These are phyloP conservation scores for Tragelaphus strepsiceros DNA, from an alignment of 2,113 vertebrate genomes.

Conservation along the genomic window DNA sequence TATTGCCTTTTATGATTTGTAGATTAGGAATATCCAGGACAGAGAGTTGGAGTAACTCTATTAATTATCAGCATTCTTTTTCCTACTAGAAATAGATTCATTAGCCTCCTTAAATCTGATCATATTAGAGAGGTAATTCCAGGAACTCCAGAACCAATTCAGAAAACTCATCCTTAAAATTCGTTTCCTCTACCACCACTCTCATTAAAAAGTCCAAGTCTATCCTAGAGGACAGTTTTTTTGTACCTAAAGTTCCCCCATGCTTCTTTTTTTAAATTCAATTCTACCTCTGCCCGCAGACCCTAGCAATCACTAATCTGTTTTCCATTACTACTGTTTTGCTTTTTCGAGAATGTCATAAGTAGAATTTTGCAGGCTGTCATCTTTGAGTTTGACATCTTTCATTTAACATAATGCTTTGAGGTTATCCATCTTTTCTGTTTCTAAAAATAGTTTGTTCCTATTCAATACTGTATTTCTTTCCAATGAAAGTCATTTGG, in stretches of 20 bases:
- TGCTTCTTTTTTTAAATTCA: not conserved
- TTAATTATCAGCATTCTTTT: not conserved
- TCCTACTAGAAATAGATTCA: not conserved
- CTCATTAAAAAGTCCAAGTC: not conserved
- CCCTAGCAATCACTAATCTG: not conserved
- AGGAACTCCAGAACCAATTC: not conserved
- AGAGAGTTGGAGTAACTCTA: not conserved
- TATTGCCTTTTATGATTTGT: not conserved
- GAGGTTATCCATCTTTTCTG: not conserved
- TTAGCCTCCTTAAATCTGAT: not conserved
- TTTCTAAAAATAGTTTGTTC: not conserved
- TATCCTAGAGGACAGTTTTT: not conserved
- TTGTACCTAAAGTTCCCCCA: not conserved
- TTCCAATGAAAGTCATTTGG: not conserved
- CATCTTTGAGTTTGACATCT: not conserved
- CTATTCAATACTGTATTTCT: not conserved
- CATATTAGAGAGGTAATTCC: not conserved
- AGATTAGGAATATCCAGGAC: not conserved
- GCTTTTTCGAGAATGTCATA: not conserved
- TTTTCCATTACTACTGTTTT: not conserved
- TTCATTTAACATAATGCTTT: not conserved
- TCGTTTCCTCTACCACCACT: not conserved
- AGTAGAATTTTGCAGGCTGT: not conserved
- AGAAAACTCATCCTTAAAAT: not conserved
- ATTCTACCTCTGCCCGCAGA: fast-evolving